Evolutionary conservation across 2,113 vertebrate genomes (phyloP), one percentile per base, ranked within the genome.

Genomic region (Neodon shergylaensis): DNA sequence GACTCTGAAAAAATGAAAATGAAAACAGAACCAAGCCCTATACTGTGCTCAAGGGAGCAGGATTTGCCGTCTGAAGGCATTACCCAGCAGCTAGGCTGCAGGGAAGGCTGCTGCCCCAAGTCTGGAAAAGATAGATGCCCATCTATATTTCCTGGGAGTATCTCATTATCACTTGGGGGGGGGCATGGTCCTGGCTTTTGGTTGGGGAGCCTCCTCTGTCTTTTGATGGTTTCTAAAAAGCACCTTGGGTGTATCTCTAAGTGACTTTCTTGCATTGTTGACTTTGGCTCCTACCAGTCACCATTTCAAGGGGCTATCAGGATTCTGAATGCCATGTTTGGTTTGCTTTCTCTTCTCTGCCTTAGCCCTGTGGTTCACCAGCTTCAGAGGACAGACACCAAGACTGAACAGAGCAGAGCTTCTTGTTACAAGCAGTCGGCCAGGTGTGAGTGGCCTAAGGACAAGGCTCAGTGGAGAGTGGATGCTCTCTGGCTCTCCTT

Each of bases 121-220:
- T 88, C 16, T 95, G 97, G 96, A 98, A 98, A 96, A 96, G 95
- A 86, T 97, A 95, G 77, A 22, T 33, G 72, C 95, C 95, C 84
- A 82, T 93, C 85, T 77, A 52, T 96, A 96, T 95, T 98, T 98
- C 94, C 95, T 96, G 95, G 96, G 96, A 98, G 96, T 96, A 95
- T 96, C 97, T 98, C 96, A 95, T 26, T 96, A 96, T 98, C 97
- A 97, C 95, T 94, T 96, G 97, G 77, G 92, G 93, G 94, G 96
- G 94, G 97, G 96, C 65, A 12, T 86, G 92, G 92, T 96, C 96
- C 91, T 96, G 19, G 0, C 95, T 90, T 36, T 3, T 92, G 58
- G 95, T 94, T 94, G 85, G 52, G 61, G 93, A 96, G 91, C 77
- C 95, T 98, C 96, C 91, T 94, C 92, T 95, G 96, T 81, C 92